Base-by-base conservation (phyloP, 1,140 invertebrate species). In the Macrocentrus cingulum region DNA sequence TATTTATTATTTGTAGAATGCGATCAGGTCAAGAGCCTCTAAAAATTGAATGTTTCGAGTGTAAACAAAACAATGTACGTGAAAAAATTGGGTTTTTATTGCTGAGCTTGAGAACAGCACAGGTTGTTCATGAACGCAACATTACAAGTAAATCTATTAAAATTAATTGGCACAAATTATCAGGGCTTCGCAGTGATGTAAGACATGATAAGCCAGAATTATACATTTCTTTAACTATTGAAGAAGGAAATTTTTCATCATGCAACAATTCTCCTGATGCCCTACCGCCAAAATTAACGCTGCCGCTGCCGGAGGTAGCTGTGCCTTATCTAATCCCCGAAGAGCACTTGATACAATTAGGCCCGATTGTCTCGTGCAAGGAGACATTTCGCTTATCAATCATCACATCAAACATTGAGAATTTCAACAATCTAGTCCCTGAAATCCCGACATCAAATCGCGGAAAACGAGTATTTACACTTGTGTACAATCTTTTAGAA, bases 21-120 rank as follows among this genome's bases (percentile, higher is more conserved):
- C 62, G 81, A 55, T 78, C 76, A 25, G 73, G 71, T 1, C 81
- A 82, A 66, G 68, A 72, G 2, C 77, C 78, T 11, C 62, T 83
- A 54, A 79, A 82, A 66, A 64, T 83, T 15, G 81, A 84, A 68
- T 83, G 81, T 66, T 76, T 76, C 59, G 67, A 69, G 25, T 58
- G 76, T 32, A 79, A 81, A 52, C 69, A 76, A 19, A 65, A 68
- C 11, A 66, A 72, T 2, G 67, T 59, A 22, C 69, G 72, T 45
- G 80, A 82, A 42, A 76, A 73, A 59, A 62, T 84, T 25, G 83
- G 82, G n/a, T 82, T 81, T 53, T 61, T 79, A 37, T 53, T 83
- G 9, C 53, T 83, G 2, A 81, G 77, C 56, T 52, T 83, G 49
- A 67, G 81, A 46, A 75, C 73, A 59, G 83, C 82, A 0, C 77